Conservation (phyloP, 2,888 invertebrate species). For the Byasa hedistus region DNA sequence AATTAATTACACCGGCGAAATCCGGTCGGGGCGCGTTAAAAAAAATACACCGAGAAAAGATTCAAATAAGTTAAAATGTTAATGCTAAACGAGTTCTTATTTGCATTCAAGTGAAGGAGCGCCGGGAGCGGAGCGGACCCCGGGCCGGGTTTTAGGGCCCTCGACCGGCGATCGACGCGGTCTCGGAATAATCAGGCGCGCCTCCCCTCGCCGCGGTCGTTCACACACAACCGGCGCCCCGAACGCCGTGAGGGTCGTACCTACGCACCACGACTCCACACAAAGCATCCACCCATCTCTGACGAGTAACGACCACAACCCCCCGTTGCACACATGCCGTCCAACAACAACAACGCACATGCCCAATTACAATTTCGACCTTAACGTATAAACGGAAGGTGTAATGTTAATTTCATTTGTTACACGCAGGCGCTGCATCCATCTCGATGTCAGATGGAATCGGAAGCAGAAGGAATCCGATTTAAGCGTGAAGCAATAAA, state of each 20-base stretch:
- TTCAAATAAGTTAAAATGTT: slow-evolving; percentile 51
- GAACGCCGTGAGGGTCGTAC: slow-evolving; percentile 55
- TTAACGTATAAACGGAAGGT: slow-evolving; percentile 37
- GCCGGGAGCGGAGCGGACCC: slow-evolving; percentile 44
- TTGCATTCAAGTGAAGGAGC: slow-evolving; percentile 60
- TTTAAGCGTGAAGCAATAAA: slow-evolving; percentile 52
- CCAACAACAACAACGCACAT: slow-evolving; percentile 45
- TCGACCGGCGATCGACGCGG: slow-evolving; percentile 67
- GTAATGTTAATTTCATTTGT: slow-evolving; percentile 31
- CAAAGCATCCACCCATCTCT: slow-evolving; percentile 63
- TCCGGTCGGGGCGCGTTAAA: slow-evolving; percentile 45
- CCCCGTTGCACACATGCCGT: slow-evolving; percentile 43
- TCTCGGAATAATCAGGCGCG: slow-evolving; percentile 71
- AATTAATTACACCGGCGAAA: slow-evolving; percentile 38
- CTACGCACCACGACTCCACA: slow-evolving; percentile 71
- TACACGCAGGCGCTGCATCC: slow-evolving; percentile 51
- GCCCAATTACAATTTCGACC: slow-evolving; percentile 37
- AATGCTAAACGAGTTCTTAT: slow-evolving; percentile 51
- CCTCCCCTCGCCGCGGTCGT: slow-evolving; percentile 75
- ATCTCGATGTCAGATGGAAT: slow-evolving; percentile 46
- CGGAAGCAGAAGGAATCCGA: slow-evolving; percentile 47
- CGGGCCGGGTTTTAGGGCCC: slow-evolving; percentile 64
- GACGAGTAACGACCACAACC: slow-evolving; percentile 62
- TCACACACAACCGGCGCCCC: slow-evolving; percentile 72
- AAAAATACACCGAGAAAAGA: slow-evolving; percentile 35